phyloP scores from a whole-genome alignment of 2,797 vertebrate genomes.

The Dromococcyx pavoninus region DNA sequence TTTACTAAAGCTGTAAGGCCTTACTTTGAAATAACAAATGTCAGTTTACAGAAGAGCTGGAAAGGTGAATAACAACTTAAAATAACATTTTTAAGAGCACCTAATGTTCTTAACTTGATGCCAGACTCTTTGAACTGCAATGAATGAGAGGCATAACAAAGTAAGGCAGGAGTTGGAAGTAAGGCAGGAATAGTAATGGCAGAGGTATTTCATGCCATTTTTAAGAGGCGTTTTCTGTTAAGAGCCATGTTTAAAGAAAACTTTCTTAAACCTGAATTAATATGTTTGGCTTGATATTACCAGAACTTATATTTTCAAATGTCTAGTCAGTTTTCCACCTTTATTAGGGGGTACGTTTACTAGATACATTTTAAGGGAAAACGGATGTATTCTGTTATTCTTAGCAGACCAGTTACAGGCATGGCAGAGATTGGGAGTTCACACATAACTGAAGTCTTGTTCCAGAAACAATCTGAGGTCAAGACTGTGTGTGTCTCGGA shows the following conservation, averaged over 20 bases:
- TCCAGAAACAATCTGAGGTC: neutral
- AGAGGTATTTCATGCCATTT: neutral
- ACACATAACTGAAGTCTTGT: neutral
- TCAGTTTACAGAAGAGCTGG: constrained; percentile 30
- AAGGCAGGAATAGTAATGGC: neutral
- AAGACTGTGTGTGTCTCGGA: neutral
- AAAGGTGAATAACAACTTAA: constrained; percentile 20
- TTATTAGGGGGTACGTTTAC: neutral
- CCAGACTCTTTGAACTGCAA: neutral
- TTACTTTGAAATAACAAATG: constrained; percentile 19
- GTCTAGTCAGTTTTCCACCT: neutral
- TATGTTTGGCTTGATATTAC: neutral
- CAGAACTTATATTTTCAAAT: neutral
- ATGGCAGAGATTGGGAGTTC: neutral
- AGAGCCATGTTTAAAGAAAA: neutral
- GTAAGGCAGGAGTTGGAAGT: neutral
- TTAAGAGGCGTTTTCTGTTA: neutral
- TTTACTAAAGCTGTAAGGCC: neutral
- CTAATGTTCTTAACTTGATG: constrained; percentile 36
- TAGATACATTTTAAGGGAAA: neutral
- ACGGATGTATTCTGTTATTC: neutral
- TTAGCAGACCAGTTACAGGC: neutral
- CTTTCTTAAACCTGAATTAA: neutral
- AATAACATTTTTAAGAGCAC: constrained; percentile 31
- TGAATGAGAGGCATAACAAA: neutral